Evolutionary conservation across 2,113 vertebrate genomes (phyloP).

Genomic region (Trematomus loennbergii): DNA sequence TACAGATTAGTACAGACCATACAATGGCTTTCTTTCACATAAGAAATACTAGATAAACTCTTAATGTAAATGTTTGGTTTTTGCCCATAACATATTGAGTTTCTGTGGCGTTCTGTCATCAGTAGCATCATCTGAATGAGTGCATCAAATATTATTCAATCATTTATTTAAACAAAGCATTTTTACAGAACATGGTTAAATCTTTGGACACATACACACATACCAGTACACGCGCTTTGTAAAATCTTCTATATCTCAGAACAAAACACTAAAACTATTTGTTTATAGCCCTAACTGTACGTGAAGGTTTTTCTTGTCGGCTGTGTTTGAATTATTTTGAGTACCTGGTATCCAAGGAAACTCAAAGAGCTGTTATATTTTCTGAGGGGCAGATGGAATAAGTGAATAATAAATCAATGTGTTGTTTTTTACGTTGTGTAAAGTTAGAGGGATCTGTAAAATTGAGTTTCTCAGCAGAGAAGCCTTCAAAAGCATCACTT

Average conservation of each 20-base stretch:
- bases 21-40: not conserved
- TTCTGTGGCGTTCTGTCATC: not conserved
- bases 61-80: not conserved
- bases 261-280: not conserved
- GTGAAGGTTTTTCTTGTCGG: not conserved
- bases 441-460: no score
- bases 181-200: not conserved
- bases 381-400: not conserved
- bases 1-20: not conserved
- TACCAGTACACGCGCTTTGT: not conserved
- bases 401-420: not conserved
- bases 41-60: not conserved
- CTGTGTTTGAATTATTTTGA: not conserved
- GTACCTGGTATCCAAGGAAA: not conserved
- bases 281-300: not conserved
- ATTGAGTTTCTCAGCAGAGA: no score
- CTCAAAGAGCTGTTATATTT: not conserved
- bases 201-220: not conserved
- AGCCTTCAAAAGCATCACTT: no score
- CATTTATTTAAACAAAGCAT: not conserved
- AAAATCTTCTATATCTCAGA: not conserved
- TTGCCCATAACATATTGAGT: not conserved
- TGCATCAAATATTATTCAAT: not conserved
- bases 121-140: not conserved
- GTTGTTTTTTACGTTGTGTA: not conserved